Conservation (phyloP, 1,140 invertebrate genomes). For the Sitobion miscanthi region DNA sequence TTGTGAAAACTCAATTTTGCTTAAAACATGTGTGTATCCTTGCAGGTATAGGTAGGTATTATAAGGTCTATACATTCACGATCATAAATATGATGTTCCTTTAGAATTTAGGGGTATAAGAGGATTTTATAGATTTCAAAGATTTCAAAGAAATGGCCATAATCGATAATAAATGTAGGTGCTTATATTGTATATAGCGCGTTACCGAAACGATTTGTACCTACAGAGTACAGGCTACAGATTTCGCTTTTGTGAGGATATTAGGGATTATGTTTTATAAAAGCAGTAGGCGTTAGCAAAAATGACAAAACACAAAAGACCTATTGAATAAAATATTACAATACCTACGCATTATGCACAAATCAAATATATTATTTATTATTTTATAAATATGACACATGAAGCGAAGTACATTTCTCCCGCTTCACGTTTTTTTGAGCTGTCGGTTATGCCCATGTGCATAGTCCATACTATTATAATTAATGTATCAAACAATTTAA, state of each 20-base stretch:
- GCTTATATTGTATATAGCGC: neutral
- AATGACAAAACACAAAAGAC: constrained; percentile 26
- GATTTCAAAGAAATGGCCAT: neutral
- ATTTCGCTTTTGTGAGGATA: neutral
- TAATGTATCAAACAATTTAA: neutral
- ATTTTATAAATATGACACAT: neutral
- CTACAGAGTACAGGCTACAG: neutral
- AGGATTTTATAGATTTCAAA: neutral
- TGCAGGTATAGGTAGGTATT: neutral
- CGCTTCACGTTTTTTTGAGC: neutral
- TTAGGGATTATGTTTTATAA: neutral
- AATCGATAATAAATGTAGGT: neutral
- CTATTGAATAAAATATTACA: neutral
- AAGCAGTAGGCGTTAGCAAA: neutral
- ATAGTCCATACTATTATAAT: neutral
- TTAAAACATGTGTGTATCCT: neutral
- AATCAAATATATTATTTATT: neutral
- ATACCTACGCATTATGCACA: neutral
- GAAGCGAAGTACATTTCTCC: neutral
- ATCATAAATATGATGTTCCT: neutral
- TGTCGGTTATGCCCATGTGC: neutral
- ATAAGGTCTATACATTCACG: too few species aligned
- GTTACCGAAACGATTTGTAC: neutral
- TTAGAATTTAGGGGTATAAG: neutral
- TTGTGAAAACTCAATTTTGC: neutral